Evolutionary conservation across 2,113 vertebrate species (phyloP), one percentile per base, ranked within the genome.

Genomic region (Pampusana beccarii): DNA sequence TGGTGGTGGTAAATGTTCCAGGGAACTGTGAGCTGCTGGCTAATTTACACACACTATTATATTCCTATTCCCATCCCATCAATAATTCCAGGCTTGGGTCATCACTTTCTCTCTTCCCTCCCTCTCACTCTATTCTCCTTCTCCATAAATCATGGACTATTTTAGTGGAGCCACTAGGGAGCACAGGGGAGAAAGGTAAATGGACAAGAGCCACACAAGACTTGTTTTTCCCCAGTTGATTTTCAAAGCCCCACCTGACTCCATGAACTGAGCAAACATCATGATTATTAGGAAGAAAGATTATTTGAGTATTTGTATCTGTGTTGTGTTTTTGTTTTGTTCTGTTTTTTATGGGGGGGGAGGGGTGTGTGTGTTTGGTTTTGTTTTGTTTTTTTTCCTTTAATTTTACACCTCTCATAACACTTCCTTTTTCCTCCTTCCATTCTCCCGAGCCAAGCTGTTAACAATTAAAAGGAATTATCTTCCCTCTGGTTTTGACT

Each of bases 401-500:
- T 50, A 50, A 18, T 80, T 91, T 85, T 88, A 69, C 29, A 74
- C 34, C 18, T 94, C 80, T 93, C 44, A 67, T 57, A 88, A 83
- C 65, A 88, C 60, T n/a, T 94, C 54, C 31, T 69, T 96, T 94
- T 91, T 13, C 58, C n/a, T 92, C 58, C 46, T 92, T 94, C 24
- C 33, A 28, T 92, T 86, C 50, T 80, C 31, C 29, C 83, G 86
- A 97, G 72, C 58, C 78, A 93, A 92, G 77, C 79, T 95, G 79
- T 96, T 95, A 93, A 96, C 77, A 95, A 96, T 97, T 97, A 96
- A 86, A 96, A 95, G 61, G 75, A 96, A 97, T 96, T 92, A 87
- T 90, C 88, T 93, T 90, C 87, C 81, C 91, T 96, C 70, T 94
- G 81, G 38, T 96, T 96, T 95, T 94, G 72, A 95, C 79, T 95